These are phyloP conservation scores for Megaceryle maxima DNA, from an alignment of 2,113 vertebrate species.

Conservation along the genomic window DNA sequence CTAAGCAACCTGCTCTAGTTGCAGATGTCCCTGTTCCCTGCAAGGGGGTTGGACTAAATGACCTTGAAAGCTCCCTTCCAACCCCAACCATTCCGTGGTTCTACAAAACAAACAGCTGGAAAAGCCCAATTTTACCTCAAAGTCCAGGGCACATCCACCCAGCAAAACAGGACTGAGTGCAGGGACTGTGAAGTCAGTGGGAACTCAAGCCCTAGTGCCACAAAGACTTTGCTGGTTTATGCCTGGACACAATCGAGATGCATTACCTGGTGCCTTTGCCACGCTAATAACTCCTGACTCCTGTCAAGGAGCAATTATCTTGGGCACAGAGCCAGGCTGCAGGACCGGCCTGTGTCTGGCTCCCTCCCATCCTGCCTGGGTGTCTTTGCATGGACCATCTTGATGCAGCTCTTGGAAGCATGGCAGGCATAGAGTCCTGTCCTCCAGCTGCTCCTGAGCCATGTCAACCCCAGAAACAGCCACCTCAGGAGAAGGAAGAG, in stretches of 20 bases:
- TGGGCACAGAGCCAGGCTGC: neutral
- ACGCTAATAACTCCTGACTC: neutral
- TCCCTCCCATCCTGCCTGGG: neutral
- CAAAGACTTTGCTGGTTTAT: neutral
- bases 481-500: neutral
- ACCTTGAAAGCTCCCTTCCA: neutral
- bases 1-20: neutral
- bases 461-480: neutral
- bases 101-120: neutral
- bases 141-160: neutral
- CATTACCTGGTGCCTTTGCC: neutral
- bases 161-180: accelerated
- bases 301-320: neutral
- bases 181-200: neutral
- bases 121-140: neutral
- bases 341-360: neutral
- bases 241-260: neutral
- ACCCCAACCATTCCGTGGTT: neutral
- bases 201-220: neutral
- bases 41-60: neutral
- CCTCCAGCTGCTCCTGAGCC: neutral
- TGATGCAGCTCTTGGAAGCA: neutral
- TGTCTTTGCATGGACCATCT: neutral
- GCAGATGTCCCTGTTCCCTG: neutral
- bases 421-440: neutral